Percentiles rank a stretch among this genome's conserved stretches.
Evolutionary conservation across 2,113 vertebrate species (phyloP).

Genomic region (Dicrurus megarhynchus): DNA sequence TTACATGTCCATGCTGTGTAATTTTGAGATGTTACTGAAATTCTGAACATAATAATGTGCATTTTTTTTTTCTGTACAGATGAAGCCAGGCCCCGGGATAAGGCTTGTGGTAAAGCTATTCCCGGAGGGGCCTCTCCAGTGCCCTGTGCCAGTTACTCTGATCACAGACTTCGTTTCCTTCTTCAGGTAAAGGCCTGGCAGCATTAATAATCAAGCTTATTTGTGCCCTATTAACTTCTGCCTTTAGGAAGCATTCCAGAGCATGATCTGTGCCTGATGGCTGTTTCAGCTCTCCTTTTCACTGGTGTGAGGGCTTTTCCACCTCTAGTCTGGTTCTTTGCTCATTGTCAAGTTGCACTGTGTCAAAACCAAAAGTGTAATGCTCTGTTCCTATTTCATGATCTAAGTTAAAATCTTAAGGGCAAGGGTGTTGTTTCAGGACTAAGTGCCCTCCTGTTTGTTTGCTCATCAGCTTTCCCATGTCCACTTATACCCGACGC

Average conservation of each 20-base stretch:
- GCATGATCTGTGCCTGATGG: not conserved
- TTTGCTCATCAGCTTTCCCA: not conserved
- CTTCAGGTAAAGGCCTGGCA: not conserved
- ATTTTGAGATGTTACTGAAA: conserved; percentile 83
- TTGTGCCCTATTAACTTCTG: not conserved
- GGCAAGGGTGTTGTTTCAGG: not conserved
- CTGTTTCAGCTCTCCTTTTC: not conserved
- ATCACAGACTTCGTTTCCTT: not conserved
- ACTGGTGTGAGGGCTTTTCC: not conserved
- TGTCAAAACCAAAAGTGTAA: fast-evolving
- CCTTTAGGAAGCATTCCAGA: not conserved
- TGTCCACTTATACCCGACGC: fast-evolving
- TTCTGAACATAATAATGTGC: conserved; percentile 86
- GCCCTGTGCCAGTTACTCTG: not conserved
- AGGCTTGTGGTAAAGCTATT: not conserved
- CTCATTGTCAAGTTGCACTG: fast-evolving
- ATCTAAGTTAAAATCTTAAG: not conserved
- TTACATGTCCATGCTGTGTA: conserved; percentile 83
- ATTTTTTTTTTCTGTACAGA: conserved; percentile 89
- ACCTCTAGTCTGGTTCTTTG: not conserved
- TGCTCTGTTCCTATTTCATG: fast-evolving
- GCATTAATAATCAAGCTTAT: not conserved
- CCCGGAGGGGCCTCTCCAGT: not conserved
- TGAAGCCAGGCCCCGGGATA: conserved; percentile 52
- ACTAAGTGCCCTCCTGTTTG: not conserved